Evolutionary conservation across 1,140 invertebrate species (phyloP).

Genomic region (Cyphomyrmex costatus): DNA sequence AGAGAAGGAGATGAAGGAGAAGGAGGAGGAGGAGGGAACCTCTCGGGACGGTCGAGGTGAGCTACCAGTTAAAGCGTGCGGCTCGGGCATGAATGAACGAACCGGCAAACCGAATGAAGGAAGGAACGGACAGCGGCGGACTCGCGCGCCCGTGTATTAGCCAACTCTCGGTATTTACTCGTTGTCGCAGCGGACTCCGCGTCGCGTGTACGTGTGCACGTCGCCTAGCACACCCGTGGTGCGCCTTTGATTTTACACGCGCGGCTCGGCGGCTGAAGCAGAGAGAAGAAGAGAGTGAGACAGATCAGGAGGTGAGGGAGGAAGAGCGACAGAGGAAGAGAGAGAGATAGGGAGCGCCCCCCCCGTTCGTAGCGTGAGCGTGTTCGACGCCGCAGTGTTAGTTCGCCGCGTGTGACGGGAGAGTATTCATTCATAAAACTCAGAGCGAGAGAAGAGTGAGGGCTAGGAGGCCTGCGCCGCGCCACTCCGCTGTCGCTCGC

Average conservation of each 20-base stretch:
- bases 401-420: conserved; percentile 76
- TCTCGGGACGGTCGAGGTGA: conserved; percentile 33
- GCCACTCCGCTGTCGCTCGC: conserved; percentile 68
- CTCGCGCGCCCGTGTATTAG: conserved; percentile 43
- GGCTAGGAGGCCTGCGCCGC: conserved; percentile 67
- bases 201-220: conserved; percentile 9
- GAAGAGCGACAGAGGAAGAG: not conserved
- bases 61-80: conserved; percentile 71
- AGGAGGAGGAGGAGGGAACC: conserved; percentile 34
- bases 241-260: not conserved
- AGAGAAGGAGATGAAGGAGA: not conserved
- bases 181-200: conserved; percentile 4
- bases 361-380: conserved; percentile 62
- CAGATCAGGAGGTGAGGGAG: too few relatives aligned
- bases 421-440: conserved; percentile 86
- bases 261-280: not conserved
- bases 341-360: not conserved
- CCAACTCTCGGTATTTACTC: conserved; percentile 54
- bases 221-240: not conserved
- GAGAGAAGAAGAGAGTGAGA: not conserved
- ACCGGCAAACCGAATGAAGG: conserved; percentile 70
- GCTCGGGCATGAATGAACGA: conserved; percentile 73
- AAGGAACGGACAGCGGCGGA: conserved; percentile 63
- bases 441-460: conserved; percentile 74
- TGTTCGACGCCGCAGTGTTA: conserved; percentile 61